Conservation (phyloP, 1,140 invertebrate species). For the Cotesia chilonis region DNA sequence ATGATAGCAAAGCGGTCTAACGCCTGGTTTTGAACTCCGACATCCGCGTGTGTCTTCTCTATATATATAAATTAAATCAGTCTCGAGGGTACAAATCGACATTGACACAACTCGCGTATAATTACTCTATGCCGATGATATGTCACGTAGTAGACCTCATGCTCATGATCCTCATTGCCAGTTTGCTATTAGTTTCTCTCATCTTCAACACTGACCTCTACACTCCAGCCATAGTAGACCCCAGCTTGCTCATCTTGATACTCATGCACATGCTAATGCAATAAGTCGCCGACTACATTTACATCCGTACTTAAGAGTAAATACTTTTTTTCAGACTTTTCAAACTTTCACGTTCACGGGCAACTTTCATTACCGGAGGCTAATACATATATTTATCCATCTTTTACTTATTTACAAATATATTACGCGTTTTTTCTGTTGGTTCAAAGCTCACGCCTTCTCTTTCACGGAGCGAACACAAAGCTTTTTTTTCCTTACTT, state of each 20-base stretch:
- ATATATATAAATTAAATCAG: background rate
- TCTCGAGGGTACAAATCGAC: background rate
- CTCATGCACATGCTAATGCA: slow-evolving; percentile 42
- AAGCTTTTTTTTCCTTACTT: no score
- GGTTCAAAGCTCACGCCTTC: no score
- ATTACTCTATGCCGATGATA: slow-evolving; percentile 10
- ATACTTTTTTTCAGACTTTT: slow-evolving; percentile 3
- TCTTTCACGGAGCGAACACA: no score
- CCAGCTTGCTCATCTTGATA: background rate
- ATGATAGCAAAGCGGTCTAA: no score
- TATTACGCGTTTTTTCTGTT: no score
- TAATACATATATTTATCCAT: no score
- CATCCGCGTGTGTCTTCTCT: no score
- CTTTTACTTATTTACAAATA: no score
- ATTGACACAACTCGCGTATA: background rate
- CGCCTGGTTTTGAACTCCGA: slow-evolving; percentile 1
- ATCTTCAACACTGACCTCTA: slow-evolving; percentile 12
- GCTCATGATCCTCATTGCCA: slow-evolving; percentile 1
- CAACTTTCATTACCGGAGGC: slow-evolving; percentile 2
- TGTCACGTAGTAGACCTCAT: slow-evolving; percentile 4
- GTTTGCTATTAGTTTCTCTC: no score
- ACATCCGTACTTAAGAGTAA: slow-evolving; percentile 2
- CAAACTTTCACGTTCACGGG: background rate
- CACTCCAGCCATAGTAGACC: no score
- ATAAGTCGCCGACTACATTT: slow-evolving; percentile 20